phyloP scores from a whole-genome alignment of 1,140 invertebrate species.

The Chlorops oryzae region DNA sequence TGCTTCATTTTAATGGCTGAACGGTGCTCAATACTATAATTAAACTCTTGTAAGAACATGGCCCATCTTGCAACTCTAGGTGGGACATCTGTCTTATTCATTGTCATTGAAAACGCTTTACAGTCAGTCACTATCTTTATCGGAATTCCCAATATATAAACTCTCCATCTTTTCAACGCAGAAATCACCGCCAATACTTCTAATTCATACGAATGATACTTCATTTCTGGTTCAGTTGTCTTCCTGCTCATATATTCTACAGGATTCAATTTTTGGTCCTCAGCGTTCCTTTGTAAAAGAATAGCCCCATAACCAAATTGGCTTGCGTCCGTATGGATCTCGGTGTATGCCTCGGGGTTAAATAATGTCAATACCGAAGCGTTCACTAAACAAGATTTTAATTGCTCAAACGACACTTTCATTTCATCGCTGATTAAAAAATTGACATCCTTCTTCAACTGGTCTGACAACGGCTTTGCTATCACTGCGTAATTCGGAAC shows the following conservation, averaged over 20 bases:
- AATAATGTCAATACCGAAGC: slow-evolving; percentile 31
- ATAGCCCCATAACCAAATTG: slow-evolving; percentile 25
- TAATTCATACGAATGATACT: slow-evolving; percentile 24
- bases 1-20: slow-evolving; percentile 3
- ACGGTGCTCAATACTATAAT: slow-evolving; percentile 7
- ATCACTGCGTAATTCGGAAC: slow-evolving; percentile 28
- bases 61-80: slow-evolving; percentile 5
- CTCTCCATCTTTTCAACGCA: slow-evolving; percentile 12
- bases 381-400: slow-evolving; percentile 8
- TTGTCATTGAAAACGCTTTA: slow-evolving; percentile 6
- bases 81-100: slow-evolving; percentile 6
- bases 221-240: slow-evolving; percentile 17
- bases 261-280: slow-evolving; percentile 4
- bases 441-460: slow-evolving; percentile 21
- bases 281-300: slow-evolving; percentile 23
- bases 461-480: slow-evolving; percentile 26
- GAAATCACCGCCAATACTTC: slow-evolving; percentile 19
- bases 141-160: slow-evolving; percentile 8
- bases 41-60: slow-evolving; percentile 6
- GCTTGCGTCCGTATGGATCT: slow-evolving; percentile 42
- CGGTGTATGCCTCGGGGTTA: slow-evolving; percentile 24
- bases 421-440: neutral
- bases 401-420: slow-evolving; percentile 4
- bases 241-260: slow-evolving; percentile 14
- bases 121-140: slow-evolving; percentile 16